A percentile compares a stretch with the other conserved stretches of the same genome.
Conservation (phyloP, 2,797 vertebrate species). For the Enteromius fasciolatus region DNA sequence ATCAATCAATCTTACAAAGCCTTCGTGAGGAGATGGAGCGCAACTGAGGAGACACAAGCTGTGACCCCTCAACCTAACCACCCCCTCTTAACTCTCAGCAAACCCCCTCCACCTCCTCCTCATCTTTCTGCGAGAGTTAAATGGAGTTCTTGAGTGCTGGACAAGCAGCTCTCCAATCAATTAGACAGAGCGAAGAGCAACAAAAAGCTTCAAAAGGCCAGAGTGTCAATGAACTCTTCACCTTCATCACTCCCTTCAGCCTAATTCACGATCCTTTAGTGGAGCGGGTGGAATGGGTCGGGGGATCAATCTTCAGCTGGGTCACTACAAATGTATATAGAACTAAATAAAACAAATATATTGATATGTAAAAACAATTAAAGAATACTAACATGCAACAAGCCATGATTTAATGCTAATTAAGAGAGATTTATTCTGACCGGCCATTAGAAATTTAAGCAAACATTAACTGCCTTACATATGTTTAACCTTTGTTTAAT, state of each 20-base stretch:
- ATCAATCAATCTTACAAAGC: background rate
- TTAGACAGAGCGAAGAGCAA: constrained; percentile 39
- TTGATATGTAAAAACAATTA: background rate
- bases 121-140: constrained; percentile 19
- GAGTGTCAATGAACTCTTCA: constrained; percentile 51
- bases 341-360: background rate
- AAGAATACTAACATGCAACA: background rate
- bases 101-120: constrained; percentile 5
- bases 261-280: constrained; percentile 24
- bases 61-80: constrained; percentile 11
- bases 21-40: background rate
- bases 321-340: background rate
- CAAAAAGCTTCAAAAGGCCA: constrained; percentile 40
- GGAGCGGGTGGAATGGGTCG: background rate
- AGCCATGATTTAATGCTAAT: background rate
- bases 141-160: constrained; percentile 29
- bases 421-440: background rate
- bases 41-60: background rate
- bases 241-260: constrained; percentile 31
- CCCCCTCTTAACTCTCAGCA: constrained; percentile 11
- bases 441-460: background rate
- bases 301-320: background rate
- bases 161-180: constrained; percentile 48
- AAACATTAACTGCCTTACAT: background rate
- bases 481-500: background rate